Conservation (phyloP, 2,113 vertebrate genomes). For the Theropithecus gelada region DNA sequence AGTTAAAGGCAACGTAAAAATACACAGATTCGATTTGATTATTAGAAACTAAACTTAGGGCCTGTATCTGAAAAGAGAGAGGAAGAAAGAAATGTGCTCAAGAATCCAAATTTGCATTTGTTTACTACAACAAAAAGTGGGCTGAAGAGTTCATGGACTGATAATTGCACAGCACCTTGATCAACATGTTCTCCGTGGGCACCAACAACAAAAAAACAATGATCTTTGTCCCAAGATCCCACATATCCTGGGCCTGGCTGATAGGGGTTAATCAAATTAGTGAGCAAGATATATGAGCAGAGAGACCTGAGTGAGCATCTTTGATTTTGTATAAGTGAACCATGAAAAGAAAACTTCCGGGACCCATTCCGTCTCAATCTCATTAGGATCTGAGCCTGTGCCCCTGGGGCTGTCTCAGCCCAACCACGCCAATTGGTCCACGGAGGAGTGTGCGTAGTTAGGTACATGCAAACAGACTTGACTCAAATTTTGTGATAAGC, state of each 20-base stretch:
- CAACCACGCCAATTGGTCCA: neutral
- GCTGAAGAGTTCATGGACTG: neutral
- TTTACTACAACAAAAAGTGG: neutral
- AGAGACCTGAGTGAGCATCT: neutral
- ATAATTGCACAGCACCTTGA: neutral
- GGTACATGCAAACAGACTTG: neutral
- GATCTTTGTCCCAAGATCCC: slow-evolving; percentile 10
- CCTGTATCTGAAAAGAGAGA: neutral
- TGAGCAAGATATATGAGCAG: slow-evolving; percentile 21
- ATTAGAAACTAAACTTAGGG: neutral
- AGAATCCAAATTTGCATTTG: slow-evolving; percentile 8
- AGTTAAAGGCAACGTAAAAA: neutral
- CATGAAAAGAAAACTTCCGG: neutral
- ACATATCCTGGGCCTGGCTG: neutral
- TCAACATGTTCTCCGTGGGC: neutral
- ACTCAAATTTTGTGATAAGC: neutral
- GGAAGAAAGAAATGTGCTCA: neutral
- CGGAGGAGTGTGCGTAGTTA: neutral
- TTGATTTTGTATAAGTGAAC: neutral
- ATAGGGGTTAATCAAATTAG: slow-evolving; percentile 22
- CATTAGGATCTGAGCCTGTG: neutral
- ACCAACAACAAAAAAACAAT: neutral
- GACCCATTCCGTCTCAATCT: neutral
- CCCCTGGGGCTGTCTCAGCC: neutral
- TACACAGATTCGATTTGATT: neutral